Base-by-base conservation (phyloP, 2,888 invertebrate genomes). In the Callinectes sapidus region DNA sequence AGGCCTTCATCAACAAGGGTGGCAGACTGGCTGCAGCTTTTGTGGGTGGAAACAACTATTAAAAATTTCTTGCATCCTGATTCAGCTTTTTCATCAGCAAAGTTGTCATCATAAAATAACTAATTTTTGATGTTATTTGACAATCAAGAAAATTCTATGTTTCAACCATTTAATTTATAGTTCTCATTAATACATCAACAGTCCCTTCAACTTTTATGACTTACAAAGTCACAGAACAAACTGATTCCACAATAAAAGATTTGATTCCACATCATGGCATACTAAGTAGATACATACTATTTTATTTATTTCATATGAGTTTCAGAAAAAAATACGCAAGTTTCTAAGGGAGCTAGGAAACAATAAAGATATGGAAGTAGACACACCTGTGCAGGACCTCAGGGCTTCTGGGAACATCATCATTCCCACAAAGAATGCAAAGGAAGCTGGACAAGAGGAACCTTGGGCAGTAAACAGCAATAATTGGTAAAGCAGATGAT, bases 1-100 rank as follows among this genome's bases (percentile, higher is more conserved):
- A 92, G 77, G 35, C 66, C 13, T 16, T 85, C 32, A 23, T 93
- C 77, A 66, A 32, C 48, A 71, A 92, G 28, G 55, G 87, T 23
- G 28, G 90, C 66, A 85, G 28, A 71, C n/a, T 89, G 35, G 42
- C 39, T 48, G 23, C 0, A 8, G 28, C 35, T 23, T 89, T 89
- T 77, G 89, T 89, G 61, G 77, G 89, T 89, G 10, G 35, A 71
- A 35, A 32, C 28, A 55, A 16, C 18, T 89, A 28, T 32, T 88
- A 88, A 3, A 88, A 1, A 54, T 87, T 87, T 42, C 16, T 87
- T 6, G 1, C 54, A 3, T 87, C 87, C 54, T 87, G 54, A 48
- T 87, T 1, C 39, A 35, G n/a, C 23, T 71, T 28, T 28, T 71
- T 71, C 28, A 5, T 71, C 28, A 28, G 28, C 28, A 71, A 48